These are phyloP conservation scores for Stictocephala bisonia DNA, from an alignment of 2,888 invertebrate genomes.

Conservation along the genomic window DNA sequence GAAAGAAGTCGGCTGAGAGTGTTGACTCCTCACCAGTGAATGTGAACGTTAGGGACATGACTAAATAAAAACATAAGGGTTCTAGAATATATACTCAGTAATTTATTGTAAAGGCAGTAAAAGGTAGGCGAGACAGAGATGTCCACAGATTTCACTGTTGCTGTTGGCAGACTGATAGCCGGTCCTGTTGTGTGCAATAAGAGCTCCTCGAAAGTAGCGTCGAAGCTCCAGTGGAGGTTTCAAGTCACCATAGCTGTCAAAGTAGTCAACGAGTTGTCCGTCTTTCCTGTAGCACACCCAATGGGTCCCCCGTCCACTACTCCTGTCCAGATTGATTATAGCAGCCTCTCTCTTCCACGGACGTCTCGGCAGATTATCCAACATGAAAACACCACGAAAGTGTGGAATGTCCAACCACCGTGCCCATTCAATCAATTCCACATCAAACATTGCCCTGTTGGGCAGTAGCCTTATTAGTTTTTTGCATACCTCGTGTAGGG, in stretches of 20 bases:
- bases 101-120: too few species aligned
- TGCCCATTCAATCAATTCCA: constrained; percentile 54
- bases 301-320: constrained; percentile 60
- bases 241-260: constrained; percentile 62
- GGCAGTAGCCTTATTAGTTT: constrained; percentile 48
- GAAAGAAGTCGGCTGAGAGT: not conserved
- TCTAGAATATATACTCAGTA: not conserved
- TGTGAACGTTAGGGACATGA: not conserved
- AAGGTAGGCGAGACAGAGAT: not conserved
- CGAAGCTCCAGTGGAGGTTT: constrained; percentile 56
- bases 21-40: not conserved
- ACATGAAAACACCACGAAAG: constrained; percentile 61
- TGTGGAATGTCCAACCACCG: constrained; percentile 49
- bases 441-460: constrained; percentile 47
- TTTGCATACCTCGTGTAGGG: constrained; percentile 50
- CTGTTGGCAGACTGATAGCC: not conserved
- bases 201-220: not conserved
- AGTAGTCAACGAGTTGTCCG: constrained; percentile 60
- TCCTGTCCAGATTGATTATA: constrained; percentile 61
- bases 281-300: constrained; percentile 63
- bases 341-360: constrained; percentile 58
- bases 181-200: not conserved
- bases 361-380: constrained; percentile 62
- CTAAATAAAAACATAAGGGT: not conserved
- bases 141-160: not conserved